Conservation (phyloP, 2,797 vertebrate genomes). For the Lindbergichthys nudifrons region DNA sequence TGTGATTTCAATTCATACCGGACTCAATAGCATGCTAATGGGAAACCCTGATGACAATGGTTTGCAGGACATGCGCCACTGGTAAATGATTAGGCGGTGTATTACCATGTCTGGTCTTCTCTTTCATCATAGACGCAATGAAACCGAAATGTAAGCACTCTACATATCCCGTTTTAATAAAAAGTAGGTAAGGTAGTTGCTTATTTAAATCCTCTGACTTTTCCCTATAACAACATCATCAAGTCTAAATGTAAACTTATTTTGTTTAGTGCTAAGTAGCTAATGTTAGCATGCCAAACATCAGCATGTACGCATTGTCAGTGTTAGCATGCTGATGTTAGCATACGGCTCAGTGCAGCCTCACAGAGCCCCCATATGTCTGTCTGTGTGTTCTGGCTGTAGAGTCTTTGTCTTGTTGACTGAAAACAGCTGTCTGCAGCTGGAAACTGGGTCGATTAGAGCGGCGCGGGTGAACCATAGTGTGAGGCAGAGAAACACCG, state of each 20-base stretch:
- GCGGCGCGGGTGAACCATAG: neutral
- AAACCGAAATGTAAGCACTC: conserved; percentile 30
- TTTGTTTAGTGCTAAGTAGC: too few species aligned
- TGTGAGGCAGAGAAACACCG: neutral
- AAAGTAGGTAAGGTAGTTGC: neutral
- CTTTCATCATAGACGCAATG: conserved; percentile 12
- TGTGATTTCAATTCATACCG: conserved; percentile 8
- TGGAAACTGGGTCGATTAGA: neutral
- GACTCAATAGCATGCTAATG: conserved; percentile 16
- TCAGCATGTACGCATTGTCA: neutral
- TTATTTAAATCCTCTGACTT: neutral
- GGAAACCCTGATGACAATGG: conserved; percentile 8
- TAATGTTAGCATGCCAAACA: too few species aligned
- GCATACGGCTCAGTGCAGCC: neutral
- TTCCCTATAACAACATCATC: too few species aligned
- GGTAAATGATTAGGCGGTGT: conserved; percentile 4
- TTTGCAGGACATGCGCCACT: conserved; percentile 10
- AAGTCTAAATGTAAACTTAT: too few species aligned
- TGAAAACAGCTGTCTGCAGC: conserved; percentile 10
- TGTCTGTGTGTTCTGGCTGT: neutral
- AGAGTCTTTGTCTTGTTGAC: neutral
- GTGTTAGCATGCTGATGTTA: neutral
- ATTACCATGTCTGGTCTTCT: neutral
- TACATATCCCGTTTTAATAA: conserved; percentile 9
- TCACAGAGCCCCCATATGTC: neutral